Base-by-base conservation (phyloP, 2,113 vertebrate genomes). In the Rhineura floridana region DNA sequence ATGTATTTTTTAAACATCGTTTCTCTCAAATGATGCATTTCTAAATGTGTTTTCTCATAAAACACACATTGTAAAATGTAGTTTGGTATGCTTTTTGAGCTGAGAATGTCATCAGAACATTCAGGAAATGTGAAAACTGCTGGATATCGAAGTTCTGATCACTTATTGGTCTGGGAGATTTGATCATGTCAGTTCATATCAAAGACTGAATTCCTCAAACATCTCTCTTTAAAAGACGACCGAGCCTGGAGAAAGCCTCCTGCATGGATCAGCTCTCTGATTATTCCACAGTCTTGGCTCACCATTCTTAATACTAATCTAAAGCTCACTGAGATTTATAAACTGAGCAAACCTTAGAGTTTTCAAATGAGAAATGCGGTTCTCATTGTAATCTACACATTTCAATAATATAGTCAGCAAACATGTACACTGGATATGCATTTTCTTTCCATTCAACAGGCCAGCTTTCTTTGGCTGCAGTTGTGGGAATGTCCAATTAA, bases 331-430 rank as follows among this genome's bases (percentile, higher is more conserved):
- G 78, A 89, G 87, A 90, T 87, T 85, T 77, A 82, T 11, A 85
- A 83, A 88, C 76, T 67, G 30, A 28, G 67, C n/a, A 5, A 94
- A 67, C 30, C 8, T 59, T 88, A 69, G 75, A 75, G 42, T 94
- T 90, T 86, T 69, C 88, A 33, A 90, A 84, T 81, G 73, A 85
- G 52, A 87, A 72, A 63, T 87, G 83, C 77, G 9, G 42, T 86
- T 39, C 15, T 90, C 81, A 91, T 50, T 90, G 86, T 75, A 59
- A 92, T 44, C 10, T 84, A 1, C 42, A 1, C 46, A 36, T 89
- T 91, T 94, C 86, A 93, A 91, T 89, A 88, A 90, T 89, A 91
- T 89, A 86, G n/a, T 59, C 70, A 91, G 88, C 89, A 91, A 19
- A 12, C 8, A 91, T 6, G 12, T 63, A n/a, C 42, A 67, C 76